Evolutionary conservation across 2,888 invertebrate species (phyloP).

Genomic region (Drosophila percnosoma): DNA sequence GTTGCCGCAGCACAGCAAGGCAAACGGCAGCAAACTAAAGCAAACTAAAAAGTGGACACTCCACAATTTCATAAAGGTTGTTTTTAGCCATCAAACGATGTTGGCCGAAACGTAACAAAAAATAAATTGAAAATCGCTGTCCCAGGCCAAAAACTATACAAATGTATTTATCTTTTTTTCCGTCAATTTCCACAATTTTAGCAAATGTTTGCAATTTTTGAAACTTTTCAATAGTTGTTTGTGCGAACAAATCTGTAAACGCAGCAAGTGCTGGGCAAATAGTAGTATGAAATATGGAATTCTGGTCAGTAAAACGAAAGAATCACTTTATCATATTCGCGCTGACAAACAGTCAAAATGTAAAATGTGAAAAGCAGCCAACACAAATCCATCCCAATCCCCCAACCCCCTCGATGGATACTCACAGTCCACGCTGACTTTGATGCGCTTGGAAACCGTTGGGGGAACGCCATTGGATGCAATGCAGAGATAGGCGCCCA

Average conservation of each 20-base stretch:
- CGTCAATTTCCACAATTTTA: slow-evolving; percentile 28
- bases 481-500: slow-evolving; percentile 97
- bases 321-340: slow-evolving; percentile 57
- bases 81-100: slow-evolving; percentile 42
- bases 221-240: slow-evolving; percentile 11
- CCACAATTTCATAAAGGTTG: slow-evolving; percentile 32
- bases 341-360: slow-evolving; percentile 32
- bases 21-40: slow-evolving; percentile 25
- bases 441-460: slow-evolving; percentile 95
- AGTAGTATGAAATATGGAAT: slow-evolving; percentile 5
- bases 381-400: neutral
- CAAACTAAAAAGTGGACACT: slow-evolving; percentile 7
- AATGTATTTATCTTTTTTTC: slow-evolving; percentile 32
- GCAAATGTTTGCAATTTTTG: slow-evolving; percentile 24
- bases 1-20: slow-evolving; percentile 37
- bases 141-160: slow-evolving; percentile 23
- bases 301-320: slow-evolving; percentile 18
- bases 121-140: slow-evolving; percentile 64
- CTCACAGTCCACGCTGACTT: slow-evolving; percentile 98
- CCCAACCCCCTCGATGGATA: slow-evolving; percentile 76
- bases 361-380: slow-evolving; percentile 13
- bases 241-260: slow-evolving; percentile 32
- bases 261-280: slow-evolving; percentile 34
- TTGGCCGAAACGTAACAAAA: slow-evolving; percentile 46
- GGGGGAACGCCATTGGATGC: slow-evolving; percentile 95